Evolutionary conservation across 1,140 invertebrate species (phyloP).

Genomic region (Onthophagus taurus): DNA sequence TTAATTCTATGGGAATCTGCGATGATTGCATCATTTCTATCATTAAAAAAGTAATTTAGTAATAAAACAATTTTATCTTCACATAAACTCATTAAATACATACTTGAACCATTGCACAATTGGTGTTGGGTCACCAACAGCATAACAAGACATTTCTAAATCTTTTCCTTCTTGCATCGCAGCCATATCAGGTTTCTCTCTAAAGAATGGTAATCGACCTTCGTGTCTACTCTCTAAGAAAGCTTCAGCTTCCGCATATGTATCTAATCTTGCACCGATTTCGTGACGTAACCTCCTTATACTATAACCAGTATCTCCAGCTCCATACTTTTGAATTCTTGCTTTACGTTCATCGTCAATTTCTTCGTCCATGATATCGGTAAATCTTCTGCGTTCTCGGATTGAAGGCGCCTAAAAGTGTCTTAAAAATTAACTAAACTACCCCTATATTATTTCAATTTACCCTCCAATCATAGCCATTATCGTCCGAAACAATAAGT

Average conservation of each 20-base stretch:
- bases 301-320: constrained; percentile 53
- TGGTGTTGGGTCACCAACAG: constrained; percentile 83
- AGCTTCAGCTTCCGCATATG: constrained; percentile 75
- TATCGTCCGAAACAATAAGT: constrained; percentile 54
- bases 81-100: constrained; percentile 21
- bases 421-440: no score
- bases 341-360: constrained; percentile 82
- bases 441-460: background rate
- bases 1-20: constrained; percentile 69
- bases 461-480: constrained; percentile 66
- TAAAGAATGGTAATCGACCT: constrained; percentile 68
- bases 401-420: constrained; percentile 66
- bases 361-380: constrained; percentile 93
- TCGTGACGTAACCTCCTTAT: constrained; percentile 70
- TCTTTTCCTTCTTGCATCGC: constrained; percentile 72
- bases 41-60: background rate
- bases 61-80: background rate
- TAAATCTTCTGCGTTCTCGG: constrained; percentile 80
- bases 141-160: constrained; percentile 71
- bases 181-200: constrained; percentile 68
- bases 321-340: constrained; percentile 67
- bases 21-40: constrained; percentile 72
- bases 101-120: constrained; percentile 90
- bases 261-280: constrained; percentile 63
- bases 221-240: constrained; percentile 70